These are phyloP conservation scores for Zygaena filipendulae DNA, from an alignment of 2,888 invertebrate genomes.

Conservation along the genomic window DNA sequence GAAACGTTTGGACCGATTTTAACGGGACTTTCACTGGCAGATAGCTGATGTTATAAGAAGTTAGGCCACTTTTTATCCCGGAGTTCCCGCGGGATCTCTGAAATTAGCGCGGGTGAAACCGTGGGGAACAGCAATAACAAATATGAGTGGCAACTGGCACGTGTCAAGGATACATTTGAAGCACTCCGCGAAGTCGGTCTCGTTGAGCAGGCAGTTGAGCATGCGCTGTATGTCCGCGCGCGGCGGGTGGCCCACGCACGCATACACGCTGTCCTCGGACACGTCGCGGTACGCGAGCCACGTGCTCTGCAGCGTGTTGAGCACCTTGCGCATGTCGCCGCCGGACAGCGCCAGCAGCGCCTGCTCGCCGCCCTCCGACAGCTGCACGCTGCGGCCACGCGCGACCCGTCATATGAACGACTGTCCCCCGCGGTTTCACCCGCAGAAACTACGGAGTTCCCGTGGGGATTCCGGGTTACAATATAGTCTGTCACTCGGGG, in stretches of 20 bases:
- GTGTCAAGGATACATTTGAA: constrained; percentile 80
- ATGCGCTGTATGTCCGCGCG: constrained; percentile 90
- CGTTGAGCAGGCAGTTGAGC: constrained; percentile 86
- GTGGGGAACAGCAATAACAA: background rate
- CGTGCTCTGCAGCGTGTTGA: constrained; percentile 97
- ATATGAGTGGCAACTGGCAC: background rate
- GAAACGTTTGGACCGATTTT: no score
- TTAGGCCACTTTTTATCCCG: no score
- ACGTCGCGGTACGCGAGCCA: constrained; percentile 92
- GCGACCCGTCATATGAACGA: background rate
- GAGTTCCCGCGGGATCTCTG: no score
- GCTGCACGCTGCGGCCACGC: constrained; percentile 79
- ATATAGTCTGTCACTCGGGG: no score
- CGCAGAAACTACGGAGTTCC: no score
- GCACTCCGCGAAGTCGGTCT: constrained; percentile 78
- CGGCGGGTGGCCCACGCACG: constrained; percentile 96
- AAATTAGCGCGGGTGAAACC: background rate
- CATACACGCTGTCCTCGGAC: constrained; percentile 90
- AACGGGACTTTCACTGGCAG: no score
- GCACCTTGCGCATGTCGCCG: constrained; percentile 97
- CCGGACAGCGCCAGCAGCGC: constrained; percentile 90
- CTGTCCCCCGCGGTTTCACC: no score
- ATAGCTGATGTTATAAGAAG: no score
- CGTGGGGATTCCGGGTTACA: no score
- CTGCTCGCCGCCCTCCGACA: constrained; percentile 88